Evolutionary conservation across 2,113 vertebrate species (phyloP), one percentile per base, ranked within the genome.

Genomic region (Ammodramus savannarum): DNA sequence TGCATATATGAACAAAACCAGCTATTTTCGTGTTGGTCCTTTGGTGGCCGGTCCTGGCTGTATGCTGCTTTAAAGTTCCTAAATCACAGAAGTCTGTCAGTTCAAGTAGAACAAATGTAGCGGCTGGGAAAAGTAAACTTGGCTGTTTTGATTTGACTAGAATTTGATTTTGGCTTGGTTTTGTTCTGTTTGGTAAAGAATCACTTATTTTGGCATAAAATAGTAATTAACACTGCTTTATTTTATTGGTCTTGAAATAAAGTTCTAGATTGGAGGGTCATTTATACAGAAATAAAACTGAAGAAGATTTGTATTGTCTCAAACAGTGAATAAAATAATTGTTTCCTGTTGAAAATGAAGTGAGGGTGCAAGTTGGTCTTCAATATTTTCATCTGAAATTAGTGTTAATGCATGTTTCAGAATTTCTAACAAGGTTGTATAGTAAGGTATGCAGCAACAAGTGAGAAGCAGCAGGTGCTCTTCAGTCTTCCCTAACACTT

Each of bases 1-100:
- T 23, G 10, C 2, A 4, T 46, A 20, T 1, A 0, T 36, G 16
- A 74, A 16, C 15, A 25, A 80, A 94, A 12, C 0, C 2, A 69
- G 4, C 5, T 27, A 12, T 69, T 65, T 61, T 17, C 2, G 3
- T 7, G 7, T 26, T 48, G 3, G 69, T 79, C 9, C 8, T 80
- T 21, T 29, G 22, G 5, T 61, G 5, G 17, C 16, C 22, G 57
- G 14, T 59, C 14, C 79, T 22, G 48, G 9, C 23, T 51, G 9
- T 55, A 17, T 62, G 43, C 46, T 67, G 18, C 26, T 55, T 78
- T 63, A 11, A 85, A 63, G 27, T 48, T 71, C 8, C 11, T 26
- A 46, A 79, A 31, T 58, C n/a, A 17, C 1, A 20, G 14, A 67
- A 65, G 4, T 31, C 19, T 83, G 16, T 36, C 27, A 39, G 6